Conservation (phyloP, 2,797 vertebrate genomes). For the Pempheris klunzingeri region DNA sequence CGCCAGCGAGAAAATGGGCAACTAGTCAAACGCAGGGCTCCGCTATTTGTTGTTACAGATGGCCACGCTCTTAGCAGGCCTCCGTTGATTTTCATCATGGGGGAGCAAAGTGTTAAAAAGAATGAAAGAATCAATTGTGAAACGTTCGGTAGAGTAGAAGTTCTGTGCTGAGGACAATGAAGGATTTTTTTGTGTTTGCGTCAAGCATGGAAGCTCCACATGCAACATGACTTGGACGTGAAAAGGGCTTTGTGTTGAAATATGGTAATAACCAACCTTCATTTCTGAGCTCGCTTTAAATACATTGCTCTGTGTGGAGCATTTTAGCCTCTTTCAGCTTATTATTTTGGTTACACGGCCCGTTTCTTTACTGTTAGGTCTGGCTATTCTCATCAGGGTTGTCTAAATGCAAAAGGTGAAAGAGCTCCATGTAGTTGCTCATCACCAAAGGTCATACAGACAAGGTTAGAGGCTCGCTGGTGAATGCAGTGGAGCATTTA, state of each 20-base stretch:
- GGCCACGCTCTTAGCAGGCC: constrained; percentile 55
- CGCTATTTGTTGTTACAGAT: constrained; percentile 77
- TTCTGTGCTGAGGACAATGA: not conserved
- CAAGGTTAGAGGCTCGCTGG: no score
- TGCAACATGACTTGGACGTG: not conserved
- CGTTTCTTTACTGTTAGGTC: no score
- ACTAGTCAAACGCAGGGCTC: constrained; percentile 40
- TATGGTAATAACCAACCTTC: not conserved
- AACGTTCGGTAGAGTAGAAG: constrained; percentile 1
- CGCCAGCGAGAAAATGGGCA: constrained; percentile 58
- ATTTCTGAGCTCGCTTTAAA: not conserved
- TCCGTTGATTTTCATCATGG: constrained; percentile 29
- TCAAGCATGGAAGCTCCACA: constrained; percentile 15
- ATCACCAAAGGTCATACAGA: no score
- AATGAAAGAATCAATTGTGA: constrained; percentile 46
- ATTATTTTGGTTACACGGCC: no score
- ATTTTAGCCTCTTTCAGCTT: no score
- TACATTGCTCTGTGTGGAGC: not conserved
- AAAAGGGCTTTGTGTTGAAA: constrained; percentile 27
- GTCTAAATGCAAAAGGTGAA: no score
- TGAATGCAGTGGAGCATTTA: no score
- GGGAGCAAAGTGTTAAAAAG: not conserved
- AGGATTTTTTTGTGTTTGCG: constrained; percentile 42
- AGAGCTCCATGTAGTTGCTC: no score
- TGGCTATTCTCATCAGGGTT: not conserved